phyloP scores from a whole-genome alignment of 1,140 invertebrate species.

The Melitaea cinxia region DNA sequence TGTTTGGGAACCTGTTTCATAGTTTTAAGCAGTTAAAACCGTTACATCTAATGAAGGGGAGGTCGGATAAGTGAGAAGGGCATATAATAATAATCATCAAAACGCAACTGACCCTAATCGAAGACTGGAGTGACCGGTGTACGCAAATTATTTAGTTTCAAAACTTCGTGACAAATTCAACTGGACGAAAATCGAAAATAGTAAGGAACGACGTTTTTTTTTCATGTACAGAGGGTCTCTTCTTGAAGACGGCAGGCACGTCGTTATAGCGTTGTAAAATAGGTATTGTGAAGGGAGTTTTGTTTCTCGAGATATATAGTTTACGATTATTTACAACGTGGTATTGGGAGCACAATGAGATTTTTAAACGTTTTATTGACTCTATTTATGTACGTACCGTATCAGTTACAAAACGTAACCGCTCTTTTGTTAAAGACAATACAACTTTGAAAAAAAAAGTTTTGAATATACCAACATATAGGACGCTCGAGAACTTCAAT shows the following conservation, averaged over 20 bases:
- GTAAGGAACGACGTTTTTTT: conserved; percentile 74
- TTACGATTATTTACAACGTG: conserved; percentile 76
- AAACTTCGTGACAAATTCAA: conserved; percentile 70
- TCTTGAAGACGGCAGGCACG: conserved; percentile 79
- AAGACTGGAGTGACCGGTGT: conserved; percentile 67
- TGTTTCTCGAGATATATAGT: conserved; percentile 77
- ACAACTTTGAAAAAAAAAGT: too few species aligned
- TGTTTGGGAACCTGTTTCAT: conserved; percentile 74
- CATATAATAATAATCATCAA: conserved; percentile 73
- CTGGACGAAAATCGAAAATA: conserved; percentile 70
- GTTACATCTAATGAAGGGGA: conserved; percentile 81
- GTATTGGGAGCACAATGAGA: conserved; percentile 62
- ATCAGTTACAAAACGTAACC: not conserved
- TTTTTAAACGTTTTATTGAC: conserved; percentile 56
- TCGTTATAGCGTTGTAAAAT: conserved; percentile 79
- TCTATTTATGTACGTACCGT: conserved; percentile 17
- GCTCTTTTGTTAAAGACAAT: too few species aligned
- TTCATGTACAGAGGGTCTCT: conserved; percentile 77
- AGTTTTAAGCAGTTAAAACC: conserved; percentile 80
- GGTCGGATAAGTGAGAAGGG: conserved; percentile 69
- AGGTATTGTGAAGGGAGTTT: conserved; percentile 75
- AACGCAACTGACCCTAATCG: conserved; percentile 71
- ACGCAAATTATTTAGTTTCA: conserved; percentile 74
- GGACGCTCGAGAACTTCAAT: too few species aligned
- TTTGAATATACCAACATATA: too few species aligned